Conservation (phyloP, 2,113 vertebrate species). For the Grus americana region DNA sequence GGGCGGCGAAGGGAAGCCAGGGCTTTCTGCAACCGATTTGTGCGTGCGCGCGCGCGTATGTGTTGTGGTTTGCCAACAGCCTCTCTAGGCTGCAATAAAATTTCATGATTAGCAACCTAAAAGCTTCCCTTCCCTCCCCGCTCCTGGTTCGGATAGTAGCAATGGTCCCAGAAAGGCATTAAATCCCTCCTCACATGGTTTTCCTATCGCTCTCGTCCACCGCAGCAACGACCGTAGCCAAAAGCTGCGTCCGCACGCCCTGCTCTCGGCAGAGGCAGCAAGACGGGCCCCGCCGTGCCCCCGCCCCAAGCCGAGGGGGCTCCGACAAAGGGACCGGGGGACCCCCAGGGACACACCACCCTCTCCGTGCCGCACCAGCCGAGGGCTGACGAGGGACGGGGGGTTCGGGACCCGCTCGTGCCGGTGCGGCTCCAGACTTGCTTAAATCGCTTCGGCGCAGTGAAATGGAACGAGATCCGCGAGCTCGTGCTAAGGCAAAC, state of each 20-base stretch:
- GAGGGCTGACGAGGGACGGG: neutral
- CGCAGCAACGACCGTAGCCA: neutral
- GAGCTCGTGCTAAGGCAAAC: neutral
- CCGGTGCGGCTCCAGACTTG: neutral
- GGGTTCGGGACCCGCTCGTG: neutral
- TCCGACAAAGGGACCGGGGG: accelerated
- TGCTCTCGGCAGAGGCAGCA: neutral
- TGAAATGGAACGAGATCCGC: neutral
- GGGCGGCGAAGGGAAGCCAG: neutral
- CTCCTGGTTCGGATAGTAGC: neutral
- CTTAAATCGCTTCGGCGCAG: neutral
- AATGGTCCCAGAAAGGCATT: constrained; percentile 1
- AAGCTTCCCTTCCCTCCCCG: constrained; percentile 1
- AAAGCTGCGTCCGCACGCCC: neutral
- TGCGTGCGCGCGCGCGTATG: neutral
- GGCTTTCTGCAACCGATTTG: neutral
- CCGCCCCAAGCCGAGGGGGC: accelerated
- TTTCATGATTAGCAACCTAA: constrained; percentile 36
- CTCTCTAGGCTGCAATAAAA: constrained; percentile 52
- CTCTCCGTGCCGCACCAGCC: accelerated
- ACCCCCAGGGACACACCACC: neutral
- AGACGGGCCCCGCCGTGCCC: neutral
- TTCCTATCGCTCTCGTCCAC: neutral
- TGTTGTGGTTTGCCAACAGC: constrained; percentile 18
- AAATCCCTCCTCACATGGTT: neutral